These are phyloP conservation scores for Mustelus asterias DNA, from an alignment of 2,113 vertebrate species.

Conservation along the genomic window DNA sequence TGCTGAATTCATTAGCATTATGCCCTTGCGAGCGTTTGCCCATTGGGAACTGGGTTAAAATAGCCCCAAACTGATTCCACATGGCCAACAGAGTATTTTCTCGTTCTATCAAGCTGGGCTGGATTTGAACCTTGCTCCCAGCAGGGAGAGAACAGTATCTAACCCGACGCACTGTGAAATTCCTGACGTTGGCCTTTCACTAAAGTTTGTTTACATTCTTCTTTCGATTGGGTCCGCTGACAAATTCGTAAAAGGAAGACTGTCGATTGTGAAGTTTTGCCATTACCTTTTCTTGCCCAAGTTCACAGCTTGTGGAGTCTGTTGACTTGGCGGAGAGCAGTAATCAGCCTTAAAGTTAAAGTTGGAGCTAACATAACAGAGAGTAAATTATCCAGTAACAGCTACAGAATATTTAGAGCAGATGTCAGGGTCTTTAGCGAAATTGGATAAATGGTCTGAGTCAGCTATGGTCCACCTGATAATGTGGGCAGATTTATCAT, in stretches of 20 bases:
- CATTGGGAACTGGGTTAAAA: background rate
- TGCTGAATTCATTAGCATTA: background rate
- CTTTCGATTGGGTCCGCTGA: background rate
- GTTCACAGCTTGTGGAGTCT: background rate
- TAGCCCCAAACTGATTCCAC: background rate
- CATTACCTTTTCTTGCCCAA: background rate
- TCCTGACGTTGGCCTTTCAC: background rate
- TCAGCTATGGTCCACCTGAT: background rate
- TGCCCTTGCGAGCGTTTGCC: background rate
- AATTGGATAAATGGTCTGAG: constrained; percentile 13
- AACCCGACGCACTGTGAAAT: background rate
- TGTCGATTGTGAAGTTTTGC: background rate
- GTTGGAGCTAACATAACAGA: background rate
- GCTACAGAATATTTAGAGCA: constrained; percentile 1
- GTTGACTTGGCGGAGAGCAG: background rate
- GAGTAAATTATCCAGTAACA: constrained; percentile 20
- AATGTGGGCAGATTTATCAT: background rate
- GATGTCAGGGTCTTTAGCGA: background rate
- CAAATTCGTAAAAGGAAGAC: background rate
- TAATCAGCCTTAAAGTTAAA: constrained; percentile 5
- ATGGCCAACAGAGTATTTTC: background rate
- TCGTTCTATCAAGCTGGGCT: background rate
- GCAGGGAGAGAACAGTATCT: background rate
- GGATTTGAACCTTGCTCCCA: background rate
- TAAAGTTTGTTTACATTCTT: background rate